phyloP scores from a whole-genome alignment of 2,797 vertebrate genomes.

The Microctenopoma lineatum region DNA sequence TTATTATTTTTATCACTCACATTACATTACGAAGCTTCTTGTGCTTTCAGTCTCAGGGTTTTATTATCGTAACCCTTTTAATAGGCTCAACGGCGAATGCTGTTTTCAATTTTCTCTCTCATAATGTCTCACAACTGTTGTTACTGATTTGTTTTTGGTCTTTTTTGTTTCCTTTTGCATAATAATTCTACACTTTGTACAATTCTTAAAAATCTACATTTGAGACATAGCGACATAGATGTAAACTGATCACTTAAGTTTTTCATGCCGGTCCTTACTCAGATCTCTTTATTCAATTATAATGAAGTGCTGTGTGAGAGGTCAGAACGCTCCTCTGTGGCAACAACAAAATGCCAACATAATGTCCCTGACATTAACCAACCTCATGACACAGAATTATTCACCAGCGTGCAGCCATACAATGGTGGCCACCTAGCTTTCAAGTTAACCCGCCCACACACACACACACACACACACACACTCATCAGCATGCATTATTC shows the following conservation, averaged over 20 bases:
- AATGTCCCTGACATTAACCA: conserved; percentile 39
- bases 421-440: conserved; percentile 62
- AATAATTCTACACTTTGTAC: background rate
- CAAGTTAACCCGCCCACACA: conserved; percentile 44
- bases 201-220: too few species aligned
- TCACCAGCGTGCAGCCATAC: conserved; percentile 56
- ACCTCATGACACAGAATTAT: conserved; percentile 78
- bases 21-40: too few species aligned
- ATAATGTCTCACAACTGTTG: background rate
- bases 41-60: too few species aligned
- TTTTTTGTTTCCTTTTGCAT: background rate
- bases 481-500: conserved; percentile 79
- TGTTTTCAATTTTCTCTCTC: background rate
- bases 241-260: background rate
- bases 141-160: background rate
- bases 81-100: too few species aligned
- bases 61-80: too few species aligned
- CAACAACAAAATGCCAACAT: conserved; percentile 53
- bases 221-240: background rate
- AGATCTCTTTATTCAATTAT: background rate
- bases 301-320: background rate
- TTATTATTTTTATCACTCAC: too few species aligned
- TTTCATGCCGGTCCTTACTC: background rate
- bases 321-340: conserved; percentile 21
- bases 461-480: conserved; percentile 30